Percentiles rank a stretch among this genome's conserved stretches.
phyloP scores from a whole-genome alignment of 2,888 invertebrate genomes.

The Amphipoea lucens region DNA sequence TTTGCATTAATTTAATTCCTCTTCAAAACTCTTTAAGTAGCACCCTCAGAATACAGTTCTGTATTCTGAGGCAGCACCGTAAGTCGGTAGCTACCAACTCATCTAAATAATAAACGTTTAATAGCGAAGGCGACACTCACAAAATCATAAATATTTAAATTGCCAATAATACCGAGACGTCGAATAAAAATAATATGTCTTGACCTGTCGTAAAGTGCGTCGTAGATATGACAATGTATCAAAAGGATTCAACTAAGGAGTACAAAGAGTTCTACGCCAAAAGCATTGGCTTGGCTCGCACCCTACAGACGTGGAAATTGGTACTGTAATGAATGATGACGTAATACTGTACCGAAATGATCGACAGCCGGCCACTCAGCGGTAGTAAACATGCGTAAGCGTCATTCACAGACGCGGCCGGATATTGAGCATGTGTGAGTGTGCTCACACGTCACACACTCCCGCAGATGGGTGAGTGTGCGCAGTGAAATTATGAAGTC shows the following conservation, averaged over 20 bases:
- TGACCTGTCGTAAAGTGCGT: constrained; percentile 48
- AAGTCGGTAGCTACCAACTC: constrained; percentile 44
- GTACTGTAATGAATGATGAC: constrained; percentile 79
- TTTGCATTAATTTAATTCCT: constrained; percentile 40
- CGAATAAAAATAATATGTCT: constrained; percentile 40
- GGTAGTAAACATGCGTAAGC: constrained; percentile 88
- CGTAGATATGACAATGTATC: constrained; percentile 30
- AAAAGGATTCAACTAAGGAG: constrained; percentile 54
- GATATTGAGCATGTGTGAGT: constrained; percentile 77
- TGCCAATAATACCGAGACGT: constrained; percentile 30
- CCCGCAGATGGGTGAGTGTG: constrained; percentile 66
- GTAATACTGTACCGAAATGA: constrained; percentile 82
- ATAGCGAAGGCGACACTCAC: constrained; percentile 24
- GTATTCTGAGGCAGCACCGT: constrained; percentile 13
- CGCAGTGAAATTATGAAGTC: constrained; percentile 82
- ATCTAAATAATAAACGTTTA: constrained; percentile 45
- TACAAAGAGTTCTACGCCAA: constrained; percentile 66
- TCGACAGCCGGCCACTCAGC: constrained; percentile 79
- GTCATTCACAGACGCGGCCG: constrained; percentile 86
- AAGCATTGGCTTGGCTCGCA: constrained; percentile 57
- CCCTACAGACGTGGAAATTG: constrained; percentile 67
- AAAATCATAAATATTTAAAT: constrained; percentile 59
- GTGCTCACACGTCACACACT: constrained; percentile 63
- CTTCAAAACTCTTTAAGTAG: constrained; percentile 14
- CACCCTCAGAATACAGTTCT: no score